Base-by-base conservation (phyloP, 2,888 invertebrate species). In the Empis stercorea region DNA sequence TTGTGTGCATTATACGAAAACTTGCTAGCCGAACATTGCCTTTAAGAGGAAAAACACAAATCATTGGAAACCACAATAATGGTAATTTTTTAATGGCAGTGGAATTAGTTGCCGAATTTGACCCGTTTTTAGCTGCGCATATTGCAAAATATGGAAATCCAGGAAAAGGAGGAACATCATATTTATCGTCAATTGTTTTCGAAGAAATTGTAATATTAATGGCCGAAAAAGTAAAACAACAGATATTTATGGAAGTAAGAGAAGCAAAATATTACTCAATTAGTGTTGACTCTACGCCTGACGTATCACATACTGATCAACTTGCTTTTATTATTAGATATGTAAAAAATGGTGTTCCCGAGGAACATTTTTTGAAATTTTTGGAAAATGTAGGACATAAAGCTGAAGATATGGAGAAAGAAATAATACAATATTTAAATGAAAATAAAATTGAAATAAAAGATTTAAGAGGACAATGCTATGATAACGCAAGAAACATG, bases 401-500 rank as follows among this genome's bases (percentile, higher is more conserved):
- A n/a, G n/a, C n/a, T n/a, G n/a, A n/a, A n/a, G n/a, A n/a, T n/a
- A n/a, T n/a, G n/a, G n/a, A n/a, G n/a, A n/a, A n/a, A n/a, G 32
- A 32, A 32, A 32, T 32, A 13, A 32, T 32, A 32, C 32, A 32
- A 32, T 32, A 13, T 34, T 34, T 34, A 34, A 34, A 16, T 38
- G 38, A 38, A 38, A 38, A 38, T 38, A 38, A 38, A 38, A 37
- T 38, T 38, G 38, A 38, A 38, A 38, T 38, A 38, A 36, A 36
- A 36, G n/a, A 36, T 36, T 36, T 36, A 9, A 36, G 36, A 15
- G 36, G 36, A 36, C 36, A 36, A 36, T 14, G 3, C 2, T 36
- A 36, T 36, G 36, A 36, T 36, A 36, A 36, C 36, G 14, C 36
- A 4, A 36, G 14, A 36, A 36, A 36, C 36, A 36, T 36, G 14